A percentile compares a stretch with the other conserved stretches of the same genome.
phyloP scores from a whole-genome alignment of 2,888 invertebrate genomes.

The Panopea generosa region DNA sequence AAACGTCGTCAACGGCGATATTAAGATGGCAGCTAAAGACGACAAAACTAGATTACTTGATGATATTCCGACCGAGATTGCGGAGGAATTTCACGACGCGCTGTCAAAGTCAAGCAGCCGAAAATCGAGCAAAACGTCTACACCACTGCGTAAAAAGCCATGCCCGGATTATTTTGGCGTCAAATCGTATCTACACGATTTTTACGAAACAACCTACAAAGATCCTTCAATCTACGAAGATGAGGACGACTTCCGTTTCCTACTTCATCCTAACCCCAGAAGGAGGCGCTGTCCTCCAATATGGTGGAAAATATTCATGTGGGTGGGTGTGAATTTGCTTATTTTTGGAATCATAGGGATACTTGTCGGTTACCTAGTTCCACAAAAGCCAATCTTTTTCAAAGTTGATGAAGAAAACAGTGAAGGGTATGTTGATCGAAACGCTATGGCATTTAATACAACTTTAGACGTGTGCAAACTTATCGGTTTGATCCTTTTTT shows the following conservation, averaged over 20 bases:
- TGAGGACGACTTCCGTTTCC: slow-evolving; percentile 83
- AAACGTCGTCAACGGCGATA: background rate
- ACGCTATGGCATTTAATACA: slow-evolving; percentile 85
- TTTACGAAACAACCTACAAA: slow-evolving; percentile 83
- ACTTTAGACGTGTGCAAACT: slow-evolving; percentile 86
- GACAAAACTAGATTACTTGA: slow-evolving; percentile 39
- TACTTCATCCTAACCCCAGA: slow-evolving; percentile 81
- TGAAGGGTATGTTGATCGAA: slow-evolving; percentile 81
- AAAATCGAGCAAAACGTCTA: slow-evolving; percentile 35
- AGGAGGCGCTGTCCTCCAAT: slow-evolving; percentile 81
- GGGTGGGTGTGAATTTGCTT: slow-evolving; percentile 86
- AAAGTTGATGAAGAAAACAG: slow-evolving; percentile 82
- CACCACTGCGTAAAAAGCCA: slow-evolving; percentile 78
- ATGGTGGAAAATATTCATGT: slow-evolving; percentile 86
- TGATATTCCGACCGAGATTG: slow-evolving; percentile 32
- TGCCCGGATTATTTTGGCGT: slow-evolving; percentile 86
- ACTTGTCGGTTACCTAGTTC: slow-evolving; percentile 86
- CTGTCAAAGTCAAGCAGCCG: slow-evolving; percentile 49
- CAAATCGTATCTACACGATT: slow-evolving; percentile 86
- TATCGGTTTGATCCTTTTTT: slow-evolving; percentile 86
- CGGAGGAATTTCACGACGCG: slow-evolving; percentile 65
- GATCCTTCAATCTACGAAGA: slow-evolving; percentile 83
- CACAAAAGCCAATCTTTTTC: slow-evolving; percentile 83
- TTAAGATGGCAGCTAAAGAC: slow-evolving; percentile 37
- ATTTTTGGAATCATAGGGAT: slow-evolving; percentile 86